Base-by-base conservation (phyloP, 2,113 vertebrate species). In the Abramis brama region DNA sequence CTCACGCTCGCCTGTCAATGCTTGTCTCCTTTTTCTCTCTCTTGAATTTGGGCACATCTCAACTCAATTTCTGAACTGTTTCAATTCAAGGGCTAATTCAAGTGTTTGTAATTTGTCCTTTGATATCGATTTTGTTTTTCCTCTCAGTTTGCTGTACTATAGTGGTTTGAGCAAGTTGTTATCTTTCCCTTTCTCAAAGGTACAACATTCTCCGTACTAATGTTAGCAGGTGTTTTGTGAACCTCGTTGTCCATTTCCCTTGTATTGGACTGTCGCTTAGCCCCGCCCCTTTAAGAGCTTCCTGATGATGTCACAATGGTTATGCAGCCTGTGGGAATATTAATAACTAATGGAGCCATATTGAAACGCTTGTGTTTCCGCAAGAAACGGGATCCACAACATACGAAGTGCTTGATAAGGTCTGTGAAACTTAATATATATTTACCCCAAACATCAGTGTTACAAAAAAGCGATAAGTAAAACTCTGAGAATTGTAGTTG, bases 71-170 rank as follows among this genome's bases (percentile, higher is more conserved):
- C 70, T 88, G 79, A 90, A 93, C 90, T 88, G 84, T 94, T 93
- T 92, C 76, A 90, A 94, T 93, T 94, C 90, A 96, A 96, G 95
- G 95, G 95, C 95, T 96, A 96, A 93, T 92, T 93, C 92, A 86
- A 89, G 86, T 89, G 88, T 94, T 92, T 91, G 86, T 91, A 79
- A 91, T 89, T 88, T 62, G 76, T 90, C 80, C 82, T 87, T 87
- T 81, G 78, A 52, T 79, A 68, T 62, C 86, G 71, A 75, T 21
- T 60, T 75, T 66, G 74, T 84, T 90, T 91, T 89, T 82, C 2
- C 43, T 92, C 89, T 86, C 88, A 76, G 88, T 91, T 79, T 60
- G 78, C 79, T 78, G 87, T 92, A 77, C 79, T 85, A 75, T 83
- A 73, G 90, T 89, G 13, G 84, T 91, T 88, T 66, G 88, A 74